A percentile compares a stretch with the other conserved stretches of the same genome.
phyloP scores from a whole-genome alignment of 2,888 invertebrate genomes.

The Ectemnius cavifrons region DNA sequence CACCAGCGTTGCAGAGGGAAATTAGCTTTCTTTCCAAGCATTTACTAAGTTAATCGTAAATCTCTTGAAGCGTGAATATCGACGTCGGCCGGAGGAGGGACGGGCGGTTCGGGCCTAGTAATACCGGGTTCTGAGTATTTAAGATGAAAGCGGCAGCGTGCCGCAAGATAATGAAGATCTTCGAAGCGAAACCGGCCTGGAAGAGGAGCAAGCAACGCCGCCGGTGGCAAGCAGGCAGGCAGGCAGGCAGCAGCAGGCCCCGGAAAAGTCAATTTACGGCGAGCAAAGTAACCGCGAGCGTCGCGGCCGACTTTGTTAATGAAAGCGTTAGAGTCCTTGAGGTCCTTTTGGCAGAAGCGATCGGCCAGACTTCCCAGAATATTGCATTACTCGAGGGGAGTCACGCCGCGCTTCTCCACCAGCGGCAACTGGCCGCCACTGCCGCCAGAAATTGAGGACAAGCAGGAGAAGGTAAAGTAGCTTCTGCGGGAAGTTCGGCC shows the following conservation, averaged over 20 bases:
- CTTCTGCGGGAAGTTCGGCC: neutral
- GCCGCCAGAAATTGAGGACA: constrained; percentile 1
- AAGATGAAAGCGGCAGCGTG: no score
- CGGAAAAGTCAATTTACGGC: constrained; percentile 24
- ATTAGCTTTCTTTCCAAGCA: no score
- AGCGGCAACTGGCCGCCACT: neutral
- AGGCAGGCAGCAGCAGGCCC: neutral
- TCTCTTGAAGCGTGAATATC: no score
- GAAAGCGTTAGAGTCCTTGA: constrained; percentile 13
- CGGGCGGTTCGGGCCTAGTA: no score
- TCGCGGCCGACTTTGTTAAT: constrained; percentile 32
- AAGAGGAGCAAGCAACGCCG: neutral
- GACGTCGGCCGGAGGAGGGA: no score
- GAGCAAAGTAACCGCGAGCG: constrained; percentile 17
- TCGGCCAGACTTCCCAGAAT: neutral
- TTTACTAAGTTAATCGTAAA: no score
- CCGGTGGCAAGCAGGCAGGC: neutral
- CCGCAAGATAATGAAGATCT: neutral
- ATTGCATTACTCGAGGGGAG: neutral
- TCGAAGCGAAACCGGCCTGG: neutral
- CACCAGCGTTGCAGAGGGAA: neutral
- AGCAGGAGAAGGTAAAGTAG: constrained; percentile 4
- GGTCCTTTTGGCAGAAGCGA: constrained; percentile 12
- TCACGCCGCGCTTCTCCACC: neutral
- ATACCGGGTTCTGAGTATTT: no score